A percentile compares a stretch with the other conserved stretches of the same genome.
Evolutionary conservation across 2,797 vertebrate species (phyloP).

Genomic region (Chiloscyllium punctatum): DNA sequence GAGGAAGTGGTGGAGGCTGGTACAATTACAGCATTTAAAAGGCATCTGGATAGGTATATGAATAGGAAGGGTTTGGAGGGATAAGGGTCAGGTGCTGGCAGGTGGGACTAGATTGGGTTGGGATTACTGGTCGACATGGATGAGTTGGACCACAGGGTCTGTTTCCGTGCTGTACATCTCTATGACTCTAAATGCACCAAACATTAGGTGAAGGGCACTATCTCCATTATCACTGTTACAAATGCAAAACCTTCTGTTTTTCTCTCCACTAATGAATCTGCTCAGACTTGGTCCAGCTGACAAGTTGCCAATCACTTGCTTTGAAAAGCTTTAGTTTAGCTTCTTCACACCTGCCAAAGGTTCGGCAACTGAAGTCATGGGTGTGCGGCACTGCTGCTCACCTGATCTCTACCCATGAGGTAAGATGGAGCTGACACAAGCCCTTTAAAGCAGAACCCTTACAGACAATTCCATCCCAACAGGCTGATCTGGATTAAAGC

Average conservation of each 20-base stretch:
- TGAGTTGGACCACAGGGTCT: no score
- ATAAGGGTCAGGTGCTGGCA: no score
- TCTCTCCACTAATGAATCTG: neutral
- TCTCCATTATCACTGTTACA: neutral
- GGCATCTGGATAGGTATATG: no score
- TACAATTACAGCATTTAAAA: no score
- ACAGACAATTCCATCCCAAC: neutral
- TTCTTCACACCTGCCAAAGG: neutral
- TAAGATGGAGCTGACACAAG: neutral
- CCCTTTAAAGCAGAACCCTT: neutral
- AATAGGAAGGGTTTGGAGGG: no score
- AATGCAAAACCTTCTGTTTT: neutral
- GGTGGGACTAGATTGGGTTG: no score
- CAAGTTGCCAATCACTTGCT: constrained; percentile 6
- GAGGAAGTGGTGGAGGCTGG: no score
- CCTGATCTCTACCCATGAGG: neutral
- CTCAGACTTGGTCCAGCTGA: neutral
- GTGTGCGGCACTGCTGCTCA: neutral
- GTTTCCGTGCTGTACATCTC: no score
- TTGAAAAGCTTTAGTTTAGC: constrained; percentile 5
- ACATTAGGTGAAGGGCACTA: neutral
- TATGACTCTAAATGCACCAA: neutral
- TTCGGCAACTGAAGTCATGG: neutral
- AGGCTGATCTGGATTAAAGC: neutral
- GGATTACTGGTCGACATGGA: no score